Percentiles rank a stretch among this genome's conserved stretches.
phyloP scores from a whole-genome alignment of 2,113 vertebrate species.

The Irena cyanogastra region DNA sequence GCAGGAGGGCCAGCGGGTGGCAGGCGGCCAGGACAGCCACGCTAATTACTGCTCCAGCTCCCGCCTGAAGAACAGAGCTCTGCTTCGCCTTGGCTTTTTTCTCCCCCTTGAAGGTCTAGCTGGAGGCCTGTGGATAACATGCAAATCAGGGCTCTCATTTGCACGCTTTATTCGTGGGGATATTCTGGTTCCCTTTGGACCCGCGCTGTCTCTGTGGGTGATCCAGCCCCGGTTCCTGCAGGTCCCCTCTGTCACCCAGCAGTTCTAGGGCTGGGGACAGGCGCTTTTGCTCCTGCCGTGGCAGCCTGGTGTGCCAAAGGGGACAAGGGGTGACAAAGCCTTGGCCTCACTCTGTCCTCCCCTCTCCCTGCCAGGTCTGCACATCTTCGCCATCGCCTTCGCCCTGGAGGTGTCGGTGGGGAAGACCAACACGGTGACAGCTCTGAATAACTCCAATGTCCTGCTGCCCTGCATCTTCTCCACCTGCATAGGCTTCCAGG shows the following conservation, averaged over 20 bases:
- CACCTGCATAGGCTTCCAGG: constrained; percentile 87
- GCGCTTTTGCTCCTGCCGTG: rapidly evolving
- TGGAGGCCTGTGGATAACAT: not conserved
- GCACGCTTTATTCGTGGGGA: not conserved
- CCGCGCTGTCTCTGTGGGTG: rapidly evolving
- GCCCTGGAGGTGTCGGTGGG: constrained; percentile 87
- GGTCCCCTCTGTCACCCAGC: not conserved
- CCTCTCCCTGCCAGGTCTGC: constrained; percentile 34
- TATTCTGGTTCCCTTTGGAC: not conserved
- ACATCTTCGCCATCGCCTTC: constrained; percentile 45
- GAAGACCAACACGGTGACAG: constrained; percentile 81
- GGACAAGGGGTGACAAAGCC: not conserved
- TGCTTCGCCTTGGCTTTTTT: not conserved
- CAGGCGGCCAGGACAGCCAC: not conserved
- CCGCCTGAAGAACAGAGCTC: not conserved
- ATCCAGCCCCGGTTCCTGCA: not conserved
- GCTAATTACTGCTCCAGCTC: not conserved
- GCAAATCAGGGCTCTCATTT: constrained; percentile 1
- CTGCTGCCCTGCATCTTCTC: constrained; percentile 83
- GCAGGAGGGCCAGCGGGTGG: not conserved
- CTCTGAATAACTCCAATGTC: constrained; percentile 86
- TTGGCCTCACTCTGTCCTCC: not conserved
- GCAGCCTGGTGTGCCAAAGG: not conserved
- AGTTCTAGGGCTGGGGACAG: not conserved
- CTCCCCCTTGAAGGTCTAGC: not conserved